A percentile compares a stretch with the other conserved stretches of the same genome.
phyloP scores from a whole-genome alignment of 2,797 vertebrate genomes.

The Pangasius larnaudii region DNA sequence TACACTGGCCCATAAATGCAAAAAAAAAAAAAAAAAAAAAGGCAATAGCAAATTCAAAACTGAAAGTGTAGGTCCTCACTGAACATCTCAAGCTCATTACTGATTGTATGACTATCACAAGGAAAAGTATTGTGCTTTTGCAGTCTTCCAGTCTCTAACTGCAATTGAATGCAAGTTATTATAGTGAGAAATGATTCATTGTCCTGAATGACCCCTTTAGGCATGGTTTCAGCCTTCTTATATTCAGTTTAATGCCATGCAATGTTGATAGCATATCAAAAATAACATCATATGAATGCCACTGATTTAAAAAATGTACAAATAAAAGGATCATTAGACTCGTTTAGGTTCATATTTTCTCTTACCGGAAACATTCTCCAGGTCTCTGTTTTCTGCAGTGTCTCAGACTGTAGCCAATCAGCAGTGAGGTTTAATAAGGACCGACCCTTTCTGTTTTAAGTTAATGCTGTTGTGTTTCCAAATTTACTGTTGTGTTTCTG shows the following conservation, averaged over 20 bases:
- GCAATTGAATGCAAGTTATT: background rate
- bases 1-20: background rate
- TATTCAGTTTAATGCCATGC: background rate
- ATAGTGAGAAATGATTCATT: background rate
- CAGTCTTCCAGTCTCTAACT: background rate
- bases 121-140: background rate
- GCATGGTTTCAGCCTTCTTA: background rate
- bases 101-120: background rate
- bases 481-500: background rate
- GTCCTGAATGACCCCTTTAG: background rate
- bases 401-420: background rate
- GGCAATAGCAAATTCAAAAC: no score
- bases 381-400: background rate
- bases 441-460: background rate
- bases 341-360: background rate
- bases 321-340: background rate
- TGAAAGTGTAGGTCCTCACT: background rate
- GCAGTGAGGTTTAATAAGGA: background rate
- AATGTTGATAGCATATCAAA: background rate
- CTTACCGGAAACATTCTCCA: background rate
- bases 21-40: no score
- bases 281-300: background rate
- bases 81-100: background rate
- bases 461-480: background rate
- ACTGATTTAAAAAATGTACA: background rate